A percentile compares a stretch with the other conserved stretches of the same genome.
These are phyloP conservation scores for Etia nguti DNA, from an alignment of 2,113 vertebrate genomes.

Conservation along the genomic window DNA sequence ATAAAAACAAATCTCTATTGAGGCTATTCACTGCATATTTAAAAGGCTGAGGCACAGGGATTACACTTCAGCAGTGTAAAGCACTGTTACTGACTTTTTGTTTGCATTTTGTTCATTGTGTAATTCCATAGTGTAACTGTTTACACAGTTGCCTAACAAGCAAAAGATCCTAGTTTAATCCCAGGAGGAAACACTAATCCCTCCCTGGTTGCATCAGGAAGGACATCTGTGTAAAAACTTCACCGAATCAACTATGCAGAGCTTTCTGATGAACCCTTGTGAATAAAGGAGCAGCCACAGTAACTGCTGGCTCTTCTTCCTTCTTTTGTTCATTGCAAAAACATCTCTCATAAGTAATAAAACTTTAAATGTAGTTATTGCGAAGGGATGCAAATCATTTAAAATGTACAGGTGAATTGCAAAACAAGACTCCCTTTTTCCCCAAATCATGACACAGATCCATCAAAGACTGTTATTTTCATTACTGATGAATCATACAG, in stretches of 20 bases:
- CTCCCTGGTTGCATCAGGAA: background rate
- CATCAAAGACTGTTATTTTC: background rate
- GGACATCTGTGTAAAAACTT: background rate
- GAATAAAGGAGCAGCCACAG: background rate
- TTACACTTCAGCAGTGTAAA: background rate
- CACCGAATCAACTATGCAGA: background rate
- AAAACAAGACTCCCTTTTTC: background rate
- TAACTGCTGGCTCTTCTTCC: background rate
- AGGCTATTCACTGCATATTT: background rate
- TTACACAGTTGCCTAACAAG: background rate
- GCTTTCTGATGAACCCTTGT: background rate
- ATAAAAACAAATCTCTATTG: background rate
- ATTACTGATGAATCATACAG: background rate
- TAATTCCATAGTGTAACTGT: background rate
- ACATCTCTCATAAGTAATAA: background rate
- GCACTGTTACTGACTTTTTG: background rate
- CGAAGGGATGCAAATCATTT: background rate
- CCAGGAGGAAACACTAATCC: background rate
- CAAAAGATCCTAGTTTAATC: accelerated
- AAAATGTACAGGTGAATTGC: background rate
- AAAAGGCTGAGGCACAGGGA: background rate
- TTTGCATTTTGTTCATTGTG: background rate
- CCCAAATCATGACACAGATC: background rate
- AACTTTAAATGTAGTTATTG: background rate
- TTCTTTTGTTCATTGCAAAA: background rate